These are phyloP conservation scores for Caradrina clavipalpis DNA, from an alignment of 2,888 invertebrate genomes.

Conservation along the genomic window DNA sequence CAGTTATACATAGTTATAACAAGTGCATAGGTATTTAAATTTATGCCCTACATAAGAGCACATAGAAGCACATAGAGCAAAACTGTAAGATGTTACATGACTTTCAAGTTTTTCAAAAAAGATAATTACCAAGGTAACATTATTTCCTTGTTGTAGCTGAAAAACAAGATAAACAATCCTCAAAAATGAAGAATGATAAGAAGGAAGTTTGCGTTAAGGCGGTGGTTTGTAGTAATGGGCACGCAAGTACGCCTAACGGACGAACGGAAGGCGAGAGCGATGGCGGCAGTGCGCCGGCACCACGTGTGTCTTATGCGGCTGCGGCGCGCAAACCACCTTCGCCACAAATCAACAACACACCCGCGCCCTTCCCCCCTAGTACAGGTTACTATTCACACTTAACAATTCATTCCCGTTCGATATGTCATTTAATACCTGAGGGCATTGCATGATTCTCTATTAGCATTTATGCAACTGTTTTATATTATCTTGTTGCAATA, in stretches of 20 bases:
- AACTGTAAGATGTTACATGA: conserved; percentile 20
- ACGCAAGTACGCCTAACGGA: conserved; percentile 84
- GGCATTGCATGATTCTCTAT: conserved; percentile 54
- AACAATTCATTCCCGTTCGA: conserved; percentile 57
- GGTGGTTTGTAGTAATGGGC: conserved; percentile 84
- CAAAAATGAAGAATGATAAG: conserved; percentile 87
- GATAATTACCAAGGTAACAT: conserved; percentile 60
- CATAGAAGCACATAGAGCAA: conserved; percentile 13
- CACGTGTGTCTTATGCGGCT: conserved; percentile 86
- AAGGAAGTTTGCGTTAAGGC: conserved; percentile 79
- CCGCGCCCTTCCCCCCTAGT: conserved; percentile 80
- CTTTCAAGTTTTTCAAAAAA: conserved; percentile 41
- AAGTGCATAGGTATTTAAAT: conserved; percentile 22
- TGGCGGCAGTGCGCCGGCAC: conserved; percentile 74
- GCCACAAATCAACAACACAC: conserved; percentile 80
- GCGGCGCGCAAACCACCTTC: conserved; percentile 86
- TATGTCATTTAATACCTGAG: conserved; percentile 54
- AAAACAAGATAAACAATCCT: conserved; percentile 81
- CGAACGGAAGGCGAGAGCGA: conserved; percentile 87
- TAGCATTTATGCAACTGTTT: conserved; percentile 22
- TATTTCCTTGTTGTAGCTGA: conserved; percentile 79
- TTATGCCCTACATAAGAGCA: conserved; percentile 19
- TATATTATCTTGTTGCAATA: conserved; percentile 15
- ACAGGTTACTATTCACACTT: conserved; percentile 77
- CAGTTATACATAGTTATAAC: conserved; percentile 33